Percentiles rank a stretch among this genome's conserved stretches.
Conservation (phyloP, 2,888 invertebrate species). For the Oconnorella tubifera region DNA sequence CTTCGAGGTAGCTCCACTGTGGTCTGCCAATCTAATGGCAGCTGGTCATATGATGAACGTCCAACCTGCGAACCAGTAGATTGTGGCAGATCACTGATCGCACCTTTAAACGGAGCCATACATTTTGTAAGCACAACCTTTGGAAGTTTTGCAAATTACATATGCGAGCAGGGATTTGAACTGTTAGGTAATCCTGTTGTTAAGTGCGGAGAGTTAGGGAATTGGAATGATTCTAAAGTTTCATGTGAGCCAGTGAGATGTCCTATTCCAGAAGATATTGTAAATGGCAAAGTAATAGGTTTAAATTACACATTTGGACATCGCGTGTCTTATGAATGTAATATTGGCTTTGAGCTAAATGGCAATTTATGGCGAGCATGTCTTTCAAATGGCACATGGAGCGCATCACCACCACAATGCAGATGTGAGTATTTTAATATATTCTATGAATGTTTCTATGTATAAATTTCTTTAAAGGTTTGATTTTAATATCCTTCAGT, state of each 20-base stretch:
- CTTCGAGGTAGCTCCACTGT: constrained; percentile 38
- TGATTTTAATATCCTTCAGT: too few species aligned
- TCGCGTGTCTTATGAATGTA: constrained; percentile 37
- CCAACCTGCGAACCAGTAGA: constrained; percentile 37
- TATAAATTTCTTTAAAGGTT: too few species aligned
- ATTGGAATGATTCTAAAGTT: constrained; percentile 36
- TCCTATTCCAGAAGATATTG: constrained; percentile 26
- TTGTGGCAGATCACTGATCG: constrained; percentile 39
- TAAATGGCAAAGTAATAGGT: constrained; percentile 22
- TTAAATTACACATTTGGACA: constrained; percentile 39
- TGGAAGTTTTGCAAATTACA: constrained; percentile 23
- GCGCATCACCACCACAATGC: constrained; percentile 19
- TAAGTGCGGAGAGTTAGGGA: constrained; percentile 21
- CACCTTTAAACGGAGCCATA: constrained; percentile 3
- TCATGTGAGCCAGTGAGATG: constrained; percentile 42
- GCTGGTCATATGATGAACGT: constrained; percentile 23
- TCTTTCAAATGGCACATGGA: constrained; percentile 39
- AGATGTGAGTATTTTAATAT: constrained; percentile 13
- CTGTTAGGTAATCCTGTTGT: constrained; percentile 16
- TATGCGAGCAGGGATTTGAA: constrained; percentile 25
- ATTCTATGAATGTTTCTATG: too few species aligned
- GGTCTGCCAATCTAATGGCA: constrained; percentile 30
- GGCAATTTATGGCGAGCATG: constrained; percentile 36
- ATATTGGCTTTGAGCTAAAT: constrained; percentile 37
- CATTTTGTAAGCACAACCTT: constrained; percentile 12